These are phyloP conservation scores for Ariopsis seemanni DNA, from an alignment of 2,113 vertebrate species.

Conservation along the genomic window DNA sequence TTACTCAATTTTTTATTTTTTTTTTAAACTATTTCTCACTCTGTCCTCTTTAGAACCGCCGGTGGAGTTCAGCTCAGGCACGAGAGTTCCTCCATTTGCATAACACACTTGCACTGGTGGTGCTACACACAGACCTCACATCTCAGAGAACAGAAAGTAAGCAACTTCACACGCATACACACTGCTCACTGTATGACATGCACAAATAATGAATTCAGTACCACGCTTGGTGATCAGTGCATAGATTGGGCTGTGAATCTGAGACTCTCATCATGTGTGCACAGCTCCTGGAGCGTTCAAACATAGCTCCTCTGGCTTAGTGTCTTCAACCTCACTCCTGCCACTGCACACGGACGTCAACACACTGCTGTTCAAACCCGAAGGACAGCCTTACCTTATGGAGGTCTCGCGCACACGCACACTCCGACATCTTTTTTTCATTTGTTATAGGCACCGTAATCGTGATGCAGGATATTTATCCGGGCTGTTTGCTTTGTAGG, in stretches of 20 bases:
- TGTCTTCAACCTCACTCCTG: slow-evolving; percentile 75
- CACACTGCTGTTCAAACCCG: slow-evolving; percentile 86
- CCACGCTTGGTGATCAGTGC: not conserved
- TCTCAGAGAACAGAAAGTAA: slow-evolving; percentile 86
- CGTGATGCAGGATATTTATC: not conserved
- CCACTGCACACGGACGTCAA: slow-evolving; percentile 87
- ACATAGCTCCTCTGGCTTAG: slow-evolving; percentile 70
- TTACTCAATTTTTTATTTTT: too few species aligned
- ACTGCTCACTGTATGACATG: not conserved
- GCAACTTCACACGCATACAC: slow-evolving; percentile 35
- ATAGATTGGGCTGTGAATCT: not conserved
- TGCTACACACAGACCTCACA: slow-evolving; percentile 86
- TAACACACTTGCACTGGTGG: slow-evolving; percentile 88
- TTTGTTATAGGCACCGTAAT: not conserved
- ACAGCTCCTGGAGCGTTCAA: slow-evolving; percentile 84
- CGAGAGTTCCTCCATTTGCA: slow-evolving; percentile 96
- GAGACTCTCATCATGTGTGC: slow-evolving; percentile 31
- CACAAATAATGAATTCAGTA: not conserved
- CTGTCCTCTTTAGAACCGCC: slow-evolving; percentile 80
- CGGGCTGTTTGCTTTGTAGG: slow-evolving; percentile 67
- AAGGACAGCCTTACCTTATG: slow-evolving; percentile 90
- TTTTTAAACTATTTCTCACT: not conserved
- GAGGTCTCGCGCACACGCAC: slow-evolving; percentile 74
- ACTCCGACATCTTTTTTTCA: not conserved
- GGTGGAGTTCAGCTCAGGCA: slow-evolving; percentile 95